Evolutionary conservation across 2,888 invertebrate genomes (phyloP), one percentile per base, ranked within the genome.

Genomic region (Mallateleia sp.): DNA sequence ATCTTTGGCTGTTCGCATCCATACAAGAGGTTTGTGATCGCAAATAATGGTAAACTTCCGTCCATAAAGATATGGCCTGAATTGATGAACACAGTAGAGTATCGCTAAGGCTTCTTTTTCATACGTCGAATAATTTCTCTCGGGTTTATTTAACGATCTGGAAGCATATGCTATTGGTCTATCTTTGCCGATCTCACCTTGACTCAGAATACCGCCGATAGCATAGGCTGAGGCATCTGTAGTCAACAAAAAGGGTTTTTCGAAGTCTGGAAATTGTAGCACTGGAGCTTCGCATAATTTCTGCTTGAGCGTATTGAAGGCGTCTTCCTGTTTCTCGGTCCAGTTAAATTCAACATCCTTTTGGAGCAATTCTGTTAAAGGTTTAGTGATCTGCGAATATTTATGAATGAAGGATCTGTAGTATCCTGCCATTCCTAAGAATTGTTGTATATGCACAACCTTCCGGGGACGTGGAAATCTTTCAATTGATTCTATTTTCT

Each of bases 351-450:
- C 9, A 11, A 24, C 54, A 9, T 83, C 50, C 25, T 88, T 88
- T 45, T 84, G 62, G 6, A 86, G 5, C n/a, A 79, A 69, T 3
- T 60, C 22, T n/a, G 81, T 80, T 4, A 89, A 38, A 7, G 91
- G 88, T 45, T 74, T 86, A 2, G 86, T 78, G 2, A 87, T 87
- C 6, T 89, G 32, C 0, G 89, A 69, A 45, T 89, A 90, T 15
- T 88, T 60, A 24, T 58, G 28, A 7, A 90, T 88, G 66, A 91
- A 90, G 1, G 82, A 45, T 20, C 89, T 11, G 42, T 90, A 91
- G 52, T 88, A 90, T 7, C 85, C 80, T 8, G 85, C 87, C 6
- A 90, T 34, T 8, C 87, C 89, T 18, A 90, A 52, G 28, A 90
- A 91, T 67, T 86, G 60, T 24, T 52, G 52, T 14, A 52, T 52